Evolutionary conservation across 2,888 invertebrate genomes (phyloP).

Genomic region (Caradrina kadenii): DNA sequence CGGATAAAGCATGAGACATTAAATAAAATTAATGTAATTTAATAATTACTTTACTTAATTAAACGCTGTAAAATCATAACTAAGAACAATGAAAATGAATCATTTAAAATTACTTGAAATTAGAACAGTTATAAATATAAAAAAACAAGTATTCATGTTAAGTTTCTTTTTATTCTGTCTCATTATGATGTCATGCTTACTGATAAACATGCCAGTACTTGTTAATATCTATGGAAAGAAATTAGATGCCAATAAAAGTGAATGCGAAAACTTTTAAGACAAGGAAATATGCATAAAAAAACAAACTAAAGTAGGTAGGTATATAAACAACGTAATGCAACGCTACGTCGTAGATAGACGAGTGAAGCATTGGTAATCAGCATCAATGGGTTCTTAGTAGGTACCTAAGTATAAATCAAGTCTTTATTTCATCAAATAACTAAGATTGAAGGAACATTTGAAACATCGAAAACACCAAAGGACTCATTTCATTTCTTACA

Average conservation of each 20-base stretch:
- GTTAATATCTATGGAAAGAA: slow-evolving; percentile 20
- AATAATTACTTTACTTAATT: slow-evolving; percentile 3
- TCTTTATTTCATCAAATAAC: too few species aligned
- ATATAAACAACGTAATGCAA: too few species aligned
- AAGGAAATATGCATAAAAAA: background rate
- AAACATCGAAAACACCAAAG: background rate
- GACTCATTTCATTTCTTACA: background rate
- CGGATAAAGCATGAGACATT: slow-evolving; percentile 29
- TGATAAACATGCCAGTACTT: slow-evolving; percentile 29
- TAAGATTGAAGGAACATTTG: background rate
- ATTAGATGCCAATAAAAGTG: slow-evolving; percentile 11
- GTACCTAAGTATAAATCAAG: too few species aligned
- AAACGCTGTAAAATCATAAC: slow-evolving; percentile 20
- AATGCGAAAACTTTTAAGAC: background rate
- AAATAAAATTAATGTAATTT: slow-evolving; percentile 18
- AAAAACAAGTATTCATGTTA: slow-evolving; percentile 9
- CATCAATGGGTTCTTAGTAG: too few species aligned
- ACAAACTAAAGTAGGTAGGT: too few species aligned
- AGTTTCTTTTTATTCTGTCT: background rate
- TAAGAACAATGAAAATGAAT: slow-evolving; percentile 44
- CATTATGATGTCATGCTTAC: slow-evolving; percentile 45
- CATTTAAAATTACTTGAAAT: slow-evolving; percentile 14
- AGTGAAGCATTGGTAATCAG: too few species aligned
- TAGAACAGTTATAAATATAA: background rate
- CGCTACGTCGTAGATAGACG: too few species aligned